Conservation (phyloP, 2,888 invertebrate species). For the Dynastes tityus region DNA sequence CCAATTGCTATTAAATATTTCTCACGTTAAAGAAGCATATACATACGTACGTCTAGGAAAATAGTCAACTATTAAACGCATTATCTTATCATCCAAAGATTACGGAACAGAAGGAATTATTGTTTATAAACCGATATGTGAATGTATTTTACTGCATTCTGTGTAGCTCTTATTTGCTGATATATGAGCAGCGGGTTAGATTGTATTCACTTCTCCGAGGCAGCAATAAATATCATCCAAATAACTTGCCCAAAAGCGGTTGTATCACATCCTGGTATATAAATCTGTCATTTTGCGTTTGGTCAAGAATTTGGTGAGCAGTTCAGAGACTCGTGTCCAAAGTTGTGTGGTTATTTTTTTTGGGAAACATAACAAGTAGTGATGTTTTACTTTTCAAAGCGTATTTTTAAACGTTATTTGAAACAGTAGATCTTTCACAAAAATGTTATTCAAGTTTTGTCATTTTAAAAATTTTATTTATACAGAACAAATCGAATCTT, state of each 20-base stretch:
- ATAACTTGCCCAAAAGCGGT: neutral
- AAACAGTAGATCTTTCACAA: no score
- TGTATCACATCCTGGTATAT: slow-evolving; percentile 2
- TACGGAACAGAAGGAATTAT: slow-evolving; percentile 7
- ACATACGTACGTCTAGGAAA: neutral
- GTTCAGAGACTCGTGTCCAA: no score
- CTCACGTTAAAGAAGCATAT: slow-evolving; percentile 6
- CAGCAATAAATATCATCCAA: slow-evolving; percentile 8
- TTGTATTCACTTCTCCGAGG: neutral
- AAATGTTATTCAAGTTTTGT: no score
- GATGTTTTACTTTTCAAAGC: no score
- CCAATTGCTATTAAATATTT: neutral
- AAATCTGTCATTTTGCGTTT: neutral
- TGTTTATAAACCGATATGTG: slow-evolving; percentile 12
- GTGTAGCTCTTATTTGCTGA: slow-evolving; percentile 8
- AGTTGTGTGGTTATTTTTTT: neutral
- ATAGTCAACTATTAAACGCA: slow-evolving; percentile 6
- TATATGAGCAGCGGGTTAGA: neutral
- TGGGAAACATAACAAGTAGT: neutral
- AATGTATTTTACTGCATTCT: slow-evolving; percentile 4
- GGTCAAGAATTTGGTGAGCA: no score
- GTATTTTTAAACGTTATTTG: no score
- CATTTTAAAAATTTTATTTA: no score
- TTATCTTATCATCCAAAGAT: neutral
- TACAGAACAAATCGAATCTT: no score